Evolutionary conservation across 2,797 vertebrate genomes (phyloP).

Genomic region (Glossophaga mutica): DNA sequence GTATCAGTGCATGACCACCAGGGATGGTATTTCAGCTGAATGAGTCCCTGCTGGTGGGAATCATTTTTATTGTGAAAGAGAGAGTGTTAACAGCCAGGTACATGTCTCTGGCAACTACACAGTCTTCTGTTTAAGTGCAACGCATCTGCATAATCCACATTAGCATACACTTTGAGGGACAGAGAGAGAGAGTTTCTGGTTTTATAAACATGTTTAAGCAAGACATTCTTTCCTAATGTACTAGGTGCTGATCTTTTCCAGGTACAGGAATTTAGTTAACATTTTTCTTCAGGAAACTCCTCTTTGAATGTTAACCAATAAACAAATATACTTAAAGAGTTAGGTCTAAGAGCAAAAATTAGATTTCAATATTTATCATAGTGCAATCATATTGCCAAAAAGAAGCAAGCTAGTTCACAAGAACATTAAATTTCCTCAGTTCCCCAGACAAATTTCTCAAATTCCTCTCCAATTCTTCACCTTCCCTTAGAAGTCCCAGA

Average conservation of each 20-base stretch:
- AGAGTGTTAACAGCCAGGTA: background rate
- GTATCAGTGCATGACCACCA: background rate
- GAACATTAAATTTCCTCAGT: constrained; percentile 43
- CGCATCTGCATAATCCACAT: background rate
- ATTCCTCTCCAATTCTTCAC: background rate
- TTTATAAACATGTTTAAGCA: constrained; percentile 31
- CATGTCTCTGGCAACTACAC: background rate
- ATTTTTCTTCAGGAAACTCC: background rate
- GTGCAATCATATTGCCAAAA: background rate
- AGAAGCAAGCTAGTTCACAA: constrained; percentile 15
- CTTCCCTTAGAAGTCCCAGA: constrained; percentile 25
- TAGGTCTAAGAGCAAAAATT: constrained; percentile 28
- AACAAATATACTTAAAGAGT: background rate
- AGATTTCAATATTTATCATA: constrained; percentile 36
- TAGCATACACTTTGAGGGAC: background rate
- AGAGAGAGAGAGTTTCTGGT: background rate
- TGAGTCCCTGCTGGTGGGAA: background rate
- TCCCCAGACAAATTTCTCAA: constrained; percentile 37
- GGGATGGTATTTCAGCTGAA: background rate
- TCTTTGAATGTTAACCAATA: background rate
- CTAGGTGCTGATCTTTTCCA: constrained; percentile 26
- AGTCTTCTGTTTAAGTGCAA: background rate
- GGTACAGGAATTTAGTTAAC: background rate
- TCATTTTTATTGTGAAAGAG: background rate
- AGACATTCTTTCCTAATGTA: constrained; percentile 15